Percentiles rank a stretch among this genome's conserved stretches.
Conservation (phyloP, 2,113 vertebrate genomes). For the Solenodon paradoxus region DNA sequence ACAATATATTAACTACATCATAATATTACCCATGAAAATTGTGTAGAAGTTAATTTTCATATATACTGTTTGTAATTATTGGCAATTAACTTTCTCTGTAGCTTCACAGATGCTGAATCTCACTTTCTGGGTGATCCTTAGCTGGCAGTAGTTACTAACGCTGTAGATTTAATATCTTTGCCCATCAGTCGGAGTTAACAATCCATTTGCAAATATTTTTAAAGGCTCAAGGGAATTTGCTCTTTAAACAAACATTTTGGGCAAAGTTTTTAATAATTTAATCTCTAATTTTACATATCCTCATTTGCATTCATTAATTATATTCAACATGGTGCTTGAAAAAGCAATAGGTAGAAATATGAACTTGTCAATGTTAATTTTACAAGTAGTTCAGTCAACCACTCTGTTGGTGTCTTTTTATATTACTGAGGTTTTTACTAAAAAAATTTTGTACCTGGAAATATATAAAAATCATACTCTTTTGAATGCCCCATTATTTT, state of each 20-base stretch:
- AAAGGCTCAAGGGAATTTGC: background rate
- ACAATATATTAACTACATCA: background rate
- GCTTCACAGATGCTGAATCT: conserved; percentile 22
- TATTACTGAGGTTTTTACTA: conserved; percentile 70
- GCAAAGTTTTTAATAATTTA: conserved; percentile 1
- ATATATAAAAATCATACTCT: conserved; percentile 45
- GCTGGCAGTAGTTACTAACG: background rate
- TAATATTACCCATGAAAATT: background rate
- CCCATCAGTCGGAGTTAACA: background rate
- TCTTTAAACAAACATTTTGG: background rate
- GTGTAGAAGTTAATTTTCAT: conserved; percentile 22
- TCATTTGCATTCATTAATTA: conserved; percentile 12
- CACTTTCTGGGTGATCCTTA: background rate
- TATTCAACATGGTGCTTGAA: background rate
- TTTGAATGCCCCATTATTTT: conserved; percentile 36
- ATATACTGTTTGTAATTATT: conserved; percentile 9
- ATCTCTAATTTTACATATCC: background rate
- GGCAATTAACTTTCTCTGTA: conserved; percentile 14
- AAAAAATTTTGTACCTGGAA: conserved; percentile 44
- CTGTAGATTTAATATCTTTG: background rate
- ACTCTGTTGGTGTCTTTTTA: background rate
- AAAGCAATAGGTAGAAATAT: conserved; percentile 8
- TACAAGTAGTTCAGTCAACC: background rate
- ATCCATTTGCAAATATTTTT: conserved; percentile 34
- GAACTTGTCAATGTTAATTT: background rate